These are phyloP conservation scores for Varanus salvator DNA, from an alignment of 2,113 vertebrate species.

Conservation along the genomic window DNA sequence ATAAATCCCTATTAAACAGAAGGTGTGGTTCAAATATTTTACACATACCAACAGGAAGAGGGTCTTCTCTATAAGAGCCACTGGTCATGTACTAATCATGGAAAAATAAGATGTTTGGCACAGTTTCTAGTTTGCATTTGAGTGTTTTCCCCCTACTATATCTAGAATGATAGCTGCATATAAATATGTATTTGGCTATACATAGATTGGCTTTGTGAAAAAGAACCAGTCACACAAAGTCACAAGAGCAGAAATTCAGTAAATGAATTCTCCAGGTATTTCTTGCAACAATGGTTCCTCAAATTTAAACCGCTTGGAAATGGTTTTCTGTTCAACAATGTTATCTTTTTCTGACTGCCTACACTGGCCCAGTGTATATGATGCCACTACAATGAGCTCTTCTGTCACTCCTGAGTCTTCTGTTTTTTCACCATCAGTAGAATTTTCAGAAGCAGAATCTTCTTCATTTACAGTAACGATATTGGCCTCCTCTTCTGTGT, in stretches of 20 bases:
- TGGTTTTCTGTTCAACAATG: constrained; percentile 86
- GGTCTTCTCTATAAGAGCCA: constrained; percentile 5
- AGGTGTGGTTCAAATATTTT: constrained; percentile 36
- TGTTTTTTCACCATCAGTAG: constrained; percentile 61
- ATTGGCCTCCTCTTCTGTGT: constrained; percentile 42
- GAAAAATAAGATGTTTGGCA: constrained; percentile 59
- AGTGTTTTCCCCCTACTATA: constrained; percentile 41
- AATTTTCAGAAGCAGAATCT: constrained; percentile 61
- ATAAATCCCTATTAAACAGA: constrained; percentile 4
- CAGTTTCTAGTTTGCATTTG: constrained; percentile 49
- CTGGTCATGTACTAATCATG: constrained; percentile 39
- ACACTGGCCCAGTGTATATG: constrained; percentile 90
- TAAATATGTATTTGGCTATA: constrained; percentile 51
- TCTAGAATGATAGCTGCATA: constrained; percentile 54
- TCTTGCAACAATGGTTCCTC: constrained; percentile 91
- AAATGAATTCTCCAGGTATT: constrained; percentile 91
- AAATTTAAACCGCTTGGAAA: constrained; percentile 93
- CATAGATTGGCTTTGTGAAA: constrained; percentile 59
- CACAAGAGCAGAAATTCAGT: constrained; percentile 75
- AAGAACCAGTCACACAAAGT: constrained; percentile 25
- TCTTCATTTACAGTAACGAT: constrained; percentile 55
- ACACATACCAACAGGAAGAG: background rate
- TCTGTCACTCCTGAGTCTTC: constrained; percentile 79
- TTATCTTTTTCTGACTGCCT: constrained; percentile 89
- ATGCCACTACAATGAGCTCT: constrained; percentile 89